These are phyloP conservation scores for Pteropus rufus DNA, from an alignment of 2,797 vertebrate species.

Conservation along the genomic window DNA sequence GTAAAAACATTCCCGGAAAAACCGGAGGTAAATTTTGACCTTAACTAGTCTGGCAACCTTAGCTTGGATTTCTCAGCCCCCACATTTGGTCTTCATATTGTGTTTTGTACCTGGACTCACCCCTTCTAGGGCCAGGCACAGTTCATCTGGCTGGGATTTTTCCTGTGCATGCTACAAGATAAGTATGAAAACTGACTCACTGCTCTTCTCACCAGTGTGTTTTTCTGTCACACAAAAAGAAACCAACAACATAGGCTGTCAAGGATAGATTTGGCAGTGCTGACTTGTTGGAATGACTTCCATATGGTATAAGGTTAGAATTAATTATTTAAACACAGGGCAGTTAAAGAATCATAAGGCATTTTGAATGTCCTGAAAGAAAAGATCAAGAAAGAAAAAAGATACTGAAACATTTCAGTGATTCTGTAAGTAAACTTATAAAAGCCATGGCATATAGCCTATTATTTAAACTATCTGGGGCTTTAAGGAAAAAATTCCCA, in stretches of 20 bases:
- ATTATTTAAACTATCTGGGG: neutral
- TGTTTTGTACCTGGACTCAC: neutral
- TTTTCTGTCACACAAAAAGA: neutral
- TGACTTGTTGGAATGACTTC: conserved; percentile 38
- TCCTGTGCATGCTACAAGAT: conserved; percentile 73
- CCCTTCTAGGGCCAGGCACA: conserved; percentile 47
- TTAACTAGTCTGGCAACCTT: neutral
- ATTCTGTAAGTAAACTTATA: neutral
- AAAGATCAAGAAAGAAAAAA: neutral
- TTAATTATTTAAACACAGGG: neutral
- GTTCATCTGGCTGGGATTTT: conserved; percentile 61
- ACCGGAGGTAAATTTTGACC: neutral
- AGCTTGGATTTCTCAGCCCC: neutral
- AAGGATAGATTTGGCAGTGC: neutral
- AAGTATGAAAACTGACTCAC: conserved; percentile 46
- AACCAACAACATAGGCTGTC: neutral
- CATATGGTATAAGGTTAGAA: conserved; percentile 23
- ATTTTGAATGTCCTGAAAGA: neutral
- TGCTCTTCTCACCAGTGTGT: neutral
- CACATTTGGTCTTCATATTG: neutral
- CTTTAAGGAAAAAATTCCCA: neutral
- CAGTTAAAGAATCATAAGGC: neutral
- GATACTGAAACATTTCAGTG: neutral
- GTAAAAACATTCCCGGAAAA: conserved; percentile 55
- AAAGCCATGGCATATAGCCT: neutral